Conservation (phyloP, 2,888 invertebrate species). For the Drosophila atroscutellata region DNA sequence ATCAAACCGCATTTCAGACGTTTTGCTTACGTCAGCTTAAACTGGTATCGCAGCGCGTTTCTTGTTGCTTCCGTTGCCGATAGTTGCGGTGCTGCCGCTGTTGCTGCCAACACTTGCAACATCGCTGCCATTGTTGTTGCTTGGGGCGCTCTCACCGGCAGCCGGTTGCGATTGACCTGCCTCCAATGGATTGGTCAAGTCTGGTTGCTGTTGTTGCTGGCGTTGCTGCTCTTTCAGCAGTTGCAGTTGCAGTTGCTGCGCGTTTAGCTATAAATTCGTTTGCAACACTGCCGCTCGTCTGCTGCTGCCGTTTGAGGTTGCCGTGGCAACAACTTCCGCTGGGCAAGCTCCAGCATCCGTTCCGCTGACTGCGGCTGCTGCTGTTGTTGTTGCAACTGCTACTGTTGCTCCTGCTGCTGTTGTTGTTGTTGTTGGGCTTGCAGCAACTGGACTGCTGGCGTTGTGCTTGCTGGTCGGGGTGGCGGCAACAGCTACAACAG, state of each 20-base stretch:
- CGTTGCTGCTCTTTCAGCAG: conserved; percentile 69
- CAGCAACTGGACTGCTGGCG: conserved; percentile 36
- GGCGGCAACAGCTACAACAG: conserved; percentile 54
- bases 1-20: conserved; percentile 1
- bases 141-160: conserved; percentile 22
- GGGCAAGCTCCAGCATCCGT: conserved; percentile 13
- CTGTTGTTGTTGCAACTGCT: conserved; percentile 30
- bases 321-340: conserved; percentile 31
- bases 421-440: conserved; percentile 11
- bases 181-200: conserved; percentile 9
- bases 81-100: conserved; percentile 51
- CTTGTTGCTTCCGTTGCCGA: conserved; percentile 52
- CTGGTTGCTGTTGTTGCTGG: conserved; percentile 42
- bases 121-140: conserved; percentile 33
- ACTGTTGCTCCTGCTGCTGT: conserved; percentile 5
- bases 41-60: conserved; percentile 83
- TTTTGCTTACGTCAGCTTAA: conserved; percentile 44
- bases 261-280: conserved; percentile 84
- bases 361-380: conserved; percentile 11
- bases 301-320: conserved; percentile 54
- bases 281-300: conserved; percentile 66
- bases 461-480: conserved; percentile 44
- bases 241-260: conserved; percentile 69
- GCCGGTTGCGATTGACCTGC: conserved; percentile 23
- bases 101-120: conserved; percentile 54